These are phyloP conservation scores for Mayetiola destructor DNA, from an alignment of 2,888 invertebrate genomes.

Conservation along the genomic window DNA sequence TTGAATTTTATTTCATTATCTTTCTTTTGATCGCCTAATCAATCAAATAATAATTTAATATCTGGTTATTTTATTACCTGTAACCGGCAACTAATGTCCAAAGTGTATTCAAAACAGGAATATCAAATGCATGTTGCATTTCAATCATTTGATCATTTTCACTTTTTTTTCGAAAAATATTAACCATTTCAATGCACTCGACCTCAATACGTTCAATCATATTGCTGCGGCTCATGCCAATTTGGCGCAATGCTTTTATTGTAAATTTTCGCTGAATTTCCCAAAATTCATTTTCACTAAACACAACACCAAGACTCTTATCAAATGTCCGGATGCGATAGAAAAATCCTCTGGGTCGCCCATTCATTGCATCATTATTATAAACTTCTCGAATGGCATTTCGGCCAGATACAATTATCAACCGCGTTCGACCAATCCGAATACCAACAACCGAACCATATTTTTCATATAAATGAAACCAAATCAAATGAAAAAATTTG, in stretches of 20 bases:
- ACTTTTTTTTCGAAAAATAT: slow-evolving; percentile 30
- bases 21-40: no score
- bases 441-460: slow-evolving; percentile 54
- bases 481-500: slow-evolving; percentile 42
- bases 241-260: slow-evolving; percentile 45
- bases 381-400: slow-evolving; percentile 47
- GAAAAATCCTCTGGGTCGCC: slow-evolving; percentile 56
- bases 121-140: slow-evolving; percentile 41
- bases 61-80: slow-evolving; percentile 30
- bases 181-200: slow-evolving; percentile 42
- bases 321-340: slow-evolving; percentile 51
- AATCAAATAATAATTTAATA: no score
- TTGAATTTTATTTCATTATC: background rate
- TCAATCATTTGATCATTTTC: slow-evolving; percentile 31
- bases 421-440: slow-evolving; percentile 44
- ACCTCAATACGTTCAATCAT: slow-evolving; percentile 46
- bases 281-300: slow-evolving; percentile 53
- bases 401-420: slow-evolving; percentile 47
- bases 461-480: slow-evolving; percentile 40
- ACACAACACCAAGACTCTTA: slow-evolving; percentile 50
- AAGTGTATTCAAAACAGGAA: slow-evolving; percentile 49
- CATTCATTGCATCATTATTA: slow-evolving; percentile 48
- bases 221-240: slow-evolving; percentile 42
- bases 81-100: slow-evolving; percentile 57
- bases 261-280: slow-evolving; percentile 50